phyloP scores from a whole-genome alignment of 2,797 vertebrate genomes.

The Bradypodion pumilum region DNA sequence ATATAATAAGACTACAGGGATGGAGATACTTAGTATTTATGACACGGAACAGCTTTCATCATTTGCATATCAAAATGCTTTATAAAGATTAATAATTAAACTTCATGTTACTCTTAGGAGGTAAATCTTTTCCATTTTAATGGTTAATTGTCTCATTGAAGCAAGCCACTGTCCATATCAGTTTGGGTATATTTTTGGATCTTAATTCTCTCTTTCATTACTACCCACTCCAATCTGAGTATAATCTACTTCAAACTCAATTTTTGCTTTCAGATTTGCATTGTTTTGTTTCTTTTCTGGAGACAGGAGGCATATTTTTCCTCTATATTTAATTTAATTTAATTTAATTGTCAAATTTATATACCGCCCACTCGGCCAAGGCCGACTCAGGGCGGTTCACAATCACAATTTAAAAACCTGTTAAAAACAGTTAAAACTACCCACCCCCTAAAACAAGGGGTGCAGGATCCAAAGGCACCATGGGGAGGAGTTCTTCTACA shows the following conservation, averaged over 20 bases:
- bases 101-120: not conserved
- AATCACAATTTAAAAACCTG: too few species aligned
- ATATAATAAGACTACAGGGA: slow-evolving; percentile 25
- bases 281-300: slow-evolving; percentile 30
- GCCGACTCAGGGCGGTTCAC: too few species aligned
- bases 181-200: slow-evolving; percentile 7
- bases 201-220: not conserved
- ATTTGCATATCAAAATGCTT: slow-evolving; percentile 16
- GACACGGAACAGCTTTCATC: not conserved
- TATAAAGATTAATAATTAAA: slow-evolving; percentile 23
- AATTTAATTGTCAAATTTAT: too few species aligned
- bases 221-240: not conserved
- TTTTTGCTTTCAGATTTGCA: fast-evolving
- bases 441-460: too few species aligned
- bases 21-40: slow-evolving; percentile 7
- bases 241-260: not conserved
- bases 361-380: too few species aligned
- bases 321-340: too few species aligned
- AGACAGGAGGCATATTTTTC: not conserved
- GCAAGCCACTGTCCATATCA: slow-evolving; percentile 31
- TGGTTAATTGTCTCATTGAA: slow-evolving; percentile 36
- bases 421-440: too few species aligned
- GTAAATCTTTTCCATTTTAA: slow-evolving; percentile 30
- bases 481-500: too few species aligned
- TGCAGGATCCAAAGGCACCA: too few species aligned